These are phyloP conservation scores for Brachionus paranguensis DNA, from an alignment of 1,140 invertebrate species.

Conservation along the genomic window DNA sequence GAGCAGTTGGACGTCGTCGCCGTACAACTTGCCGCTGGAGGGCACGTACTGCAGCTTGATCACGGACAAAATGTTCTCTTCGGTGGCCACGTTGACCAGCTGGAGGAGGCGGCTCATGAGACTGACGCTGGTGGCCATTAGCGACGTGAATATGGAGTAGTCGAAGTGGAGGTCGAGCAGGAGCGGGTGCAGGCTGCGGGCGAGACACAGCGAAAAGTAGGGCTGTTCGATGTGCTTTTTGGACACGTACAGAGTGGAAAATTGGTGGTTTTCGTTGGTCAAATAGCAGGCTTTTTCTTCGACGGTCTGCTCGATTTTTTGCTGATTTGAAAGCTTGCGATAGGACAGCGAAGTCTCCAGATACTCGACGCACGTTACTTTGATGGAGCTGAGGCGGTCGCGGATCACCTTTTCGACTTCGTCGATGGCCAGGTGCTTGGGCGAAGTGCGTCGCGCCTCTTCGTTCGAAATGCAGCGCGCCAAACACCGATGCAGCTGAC, in stretches of 20 bases:
- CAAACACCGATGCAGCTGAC: slow-evolving; percentile 30
- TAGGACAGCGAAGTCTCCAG: slow-evolving; percentile 33
- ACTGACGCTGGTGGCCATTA: slow-evolving; percentile 5
- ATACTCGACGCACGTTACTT: slow-evolving; percentile 32
- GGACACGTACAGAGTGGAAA: slow-evolving; percentile 27
- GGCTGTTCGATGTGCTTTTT: slow-evolving; percentile 39
- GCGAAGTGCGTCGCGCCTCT: background rate
- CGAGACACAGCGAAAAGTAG: slow-evolving; percentile 35
- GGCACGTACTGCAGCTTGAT: slow-evolving; percentile 39
- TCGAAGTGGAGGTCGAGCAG: slow-evolving; percentile 18
- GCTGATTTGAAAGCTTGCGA: background rate
- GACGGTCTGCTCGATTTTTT: slow-evolving; percentile 39
- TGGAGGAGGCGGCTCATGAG: slow-evolving; percentile 26
- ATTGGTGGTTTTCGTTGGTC: background rate
- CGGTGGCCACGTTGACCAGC: slow-evolving; percentile 33
- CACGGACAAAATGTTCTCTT: slow-evolving; percentile 40
- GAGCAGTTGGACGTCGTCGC: slow-evolving; percentile 28
- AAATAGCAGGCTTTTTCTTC: slow-evolving; percentile 40
- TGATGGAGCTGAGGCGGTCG: background rate
- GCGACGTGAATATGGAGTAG: background rate
- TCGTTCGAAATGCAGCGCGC: slow-evolving; percentile 35
- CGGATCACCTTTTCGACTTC: slow-evolving; percentile 38
- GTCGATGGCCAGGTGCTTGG: slow-evolving; percentile 21
- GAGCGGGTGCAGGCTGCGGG: background rate
- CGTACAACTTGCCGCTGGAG: slow-evolving; percentile 25